Evolutionary conservation across 2,113 vertebrate genomes (phyloP).

Genomic region (Telmatochromis bifrenatus): DNA sequence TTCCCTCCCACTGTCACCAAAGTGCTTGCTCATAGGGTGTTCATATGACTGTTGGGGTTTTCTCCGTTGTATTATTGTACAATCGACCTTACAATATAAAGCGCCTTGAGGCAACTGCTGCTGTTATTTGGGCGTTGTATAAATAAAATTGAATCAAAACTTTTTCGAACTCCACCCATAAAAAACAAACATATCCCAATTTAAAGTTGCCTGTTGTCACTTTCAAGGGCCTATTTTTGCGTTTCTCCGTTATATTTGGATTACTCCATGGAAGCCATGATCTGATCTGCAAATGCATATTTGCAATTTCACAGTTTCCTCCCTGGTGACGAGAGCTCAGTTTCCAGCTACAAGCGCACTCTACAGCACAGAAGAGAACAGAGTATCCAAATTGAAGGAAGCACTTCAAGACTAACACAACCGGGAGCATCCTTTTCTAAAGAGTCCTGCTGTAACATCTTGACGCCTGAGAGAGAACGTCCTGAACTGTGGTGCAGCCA

Average conservation of each 20-base stretch:
- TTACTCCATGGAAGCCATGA: not conserved
- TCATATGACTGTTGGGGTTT: not conserved
- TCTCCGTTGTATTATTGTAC: not conserved
- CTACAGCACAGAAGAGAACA: not conserved
- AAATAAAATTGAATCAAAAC: not conserved
- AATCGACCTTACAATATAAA: not conserved
- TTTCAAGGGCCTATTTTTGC: not conserved
- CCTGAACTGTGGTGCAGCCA: not conserved
- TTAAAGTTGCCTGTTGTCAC: not conserved
- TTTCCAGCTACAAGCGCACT: not conserved
- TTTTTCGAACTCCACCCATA: not conserved
- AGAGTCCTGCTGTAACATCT: not conserved
- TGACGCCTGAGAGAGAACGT: not conserved
- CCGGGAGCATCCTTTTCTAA: not conserved
- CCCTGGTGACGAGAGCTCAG: not conserved
- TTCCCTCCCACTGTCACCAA: not conserved
- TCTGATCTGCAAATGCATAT: not conserved
- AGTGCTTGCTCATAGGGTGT: not conserved
- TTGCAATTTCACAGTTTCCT: not conserved
- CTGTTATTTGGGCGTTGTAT: not conserved
- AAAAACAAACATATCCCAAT: not conserved
- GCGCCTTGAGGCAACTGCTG: not conserved
- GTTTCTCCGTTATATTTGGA: fast-evolving
- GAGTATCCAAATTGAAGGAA: not conserved
- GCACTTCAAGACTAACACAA: not conserved